phyloP scores from a whole-genome alignment of 2,888 invertebrate genomes.

The Aphrophora alni region DNA sequence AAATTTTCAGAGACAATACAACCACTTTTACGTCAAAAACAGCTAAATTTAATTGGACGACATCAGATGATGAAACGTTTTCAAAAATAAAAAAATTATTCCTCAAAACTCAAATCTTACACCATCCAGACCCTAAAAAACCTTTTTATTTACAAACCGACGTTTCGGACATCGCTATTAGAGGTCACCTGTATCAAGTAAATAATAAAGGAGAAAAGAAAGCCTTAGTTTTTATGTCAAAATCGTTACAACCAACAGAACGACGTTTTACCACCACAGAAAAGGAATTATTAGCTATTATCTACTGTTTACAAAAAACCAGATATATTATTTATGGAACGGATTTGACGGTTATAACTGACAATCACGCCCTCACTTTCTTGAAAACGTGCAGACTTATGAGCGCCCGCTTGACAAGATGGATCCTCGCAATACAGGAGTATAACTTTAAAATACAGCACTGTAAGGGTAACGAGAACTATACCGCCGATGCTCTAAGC shows the following conservation, averaged over 20 bases:
- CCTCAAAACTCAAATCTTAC: not conserved
- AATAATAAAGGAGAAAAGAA: not conserved
- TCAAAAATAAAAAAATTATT: not conserved
- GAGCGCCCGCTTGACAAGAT: not conserved
- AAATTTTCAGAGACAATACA: not conserved
- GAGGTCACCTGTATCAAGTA: not conserved
- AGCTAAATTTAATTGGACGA: not conserved
- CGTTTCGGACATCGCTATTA: not conserved
- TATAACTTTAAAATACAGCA: not conserved
- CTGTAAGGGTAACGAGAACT: too few species aligned
- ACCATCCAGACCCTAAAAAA: not conserved
- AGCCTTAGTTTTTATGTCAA: not conserved
- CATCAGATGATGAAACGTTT: too few species aligned
- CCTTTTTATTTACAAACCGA: conserved; percentile 21
- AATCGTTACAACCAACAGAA: not conserved
- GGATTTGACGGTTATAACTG: not conserved
- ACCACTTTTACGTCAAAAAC: conserved; percentile 7
- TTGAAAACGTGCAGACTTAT: not conserved
- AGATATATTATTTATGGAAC: not conserved
- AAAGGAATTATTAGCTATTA: not conserved
- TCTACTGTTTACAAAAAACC: conserved; percentile 13
- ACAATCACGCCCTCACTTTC: conserved; percentile 9
- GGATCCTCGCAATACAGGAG: not conserved
- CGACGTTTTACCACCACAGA: not conserved
- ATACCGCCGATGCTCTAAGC: too few species aligned